Conservation (phyloP, 2,888 invertebrate genomes). For the Artemia sp. region DNA sequence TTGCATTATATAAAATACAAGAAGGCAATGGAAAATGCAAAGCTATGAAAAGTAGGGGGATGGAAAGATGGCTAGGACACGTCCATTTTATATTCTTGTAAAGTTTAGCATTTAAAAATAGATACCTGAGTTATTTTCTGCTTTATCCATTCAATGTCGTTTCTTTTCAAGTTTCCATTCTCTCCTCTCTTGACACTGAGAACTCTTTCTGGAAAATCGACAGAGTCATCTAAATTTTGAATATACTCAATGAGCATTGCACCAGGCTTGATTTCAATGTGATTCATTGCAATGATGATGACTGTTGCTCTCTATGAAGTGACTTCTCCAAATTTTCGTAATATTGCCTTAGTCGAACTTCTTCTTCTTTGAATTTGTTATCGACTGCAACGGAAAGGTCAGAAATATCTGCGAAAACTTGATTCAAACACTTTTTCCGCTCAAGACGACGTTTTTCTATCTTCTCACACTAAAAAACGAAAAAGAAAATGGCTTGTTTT, state of each 20-base stretch:
- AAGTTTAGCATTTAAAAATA: constrained; percentile 29
- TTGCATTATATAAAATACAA: no score
- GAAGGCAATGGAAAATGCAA: no score
- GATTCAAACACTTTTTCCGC: constrained; percentile 44
- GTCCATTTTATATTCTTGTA: neutral
- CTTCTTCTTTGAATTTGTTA: constrained; percentile 56
- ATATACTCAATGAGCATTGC: neutral
- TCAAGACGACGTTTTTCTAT: neutral
- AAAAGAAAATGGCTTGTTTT: no score
- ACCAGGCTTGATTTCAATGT: neutral
- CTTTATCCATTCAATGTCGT: constrained; percentile 49
- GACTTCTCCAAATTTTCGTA: constrained; percentile 53
- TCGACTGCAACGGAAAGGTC: constrained; percentile 56
- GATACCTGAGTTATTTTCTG: constrained; percentile 35
- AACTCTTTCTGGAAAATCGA: neutral
- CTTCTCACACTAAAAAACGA: neutral
- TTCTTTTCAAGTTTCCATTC: constrained; percentile 32
- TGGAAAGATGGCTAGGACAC: no score
- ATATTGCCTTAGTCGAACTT: constrained; percentile 52
- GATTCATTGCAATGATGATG: neutral
- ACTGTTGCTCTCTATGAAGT: neutral
- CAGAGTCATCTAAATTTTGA: neutral
- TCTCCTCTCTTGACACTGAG: neutral
- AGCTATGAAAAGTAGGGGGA: no score
- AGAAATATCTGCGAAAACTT: constrained; percentile 59